A percentile compares a stretch with the other conserved stretches of the same genome.
These are phyloP conservation scores for Balaenoptera acutorostrata DNA, from an alignment of 2,113 vertebrate genomes.

Conservation along the genomic window DNA sequence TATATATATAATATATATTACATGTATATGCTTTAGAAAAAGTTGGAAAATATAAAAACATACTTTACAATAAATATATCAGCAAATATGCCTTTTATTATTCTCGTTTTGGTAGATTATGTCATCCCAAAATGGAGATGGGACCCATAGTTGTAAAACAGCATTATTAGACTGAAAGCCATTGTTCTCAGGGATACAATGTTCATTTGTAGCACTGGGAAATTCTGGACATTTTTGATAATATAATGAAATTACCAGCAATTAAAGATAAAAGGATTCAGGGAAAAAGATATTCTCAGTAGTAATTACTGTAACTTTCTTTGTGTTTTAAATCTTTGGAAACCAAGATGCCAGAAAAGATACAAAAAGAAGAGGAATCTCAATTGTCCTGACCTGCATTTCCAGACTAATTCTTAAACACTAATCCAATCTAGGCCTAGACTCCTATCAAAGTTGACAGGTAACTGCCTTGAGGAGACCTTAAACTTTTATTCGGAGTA, in stretches of 20 bases:
- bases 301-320: background rate
- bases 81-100: background rate
- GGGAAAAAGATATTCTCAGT: background rate
- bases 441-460: background rate
- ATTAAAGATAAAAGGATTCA: background rate
- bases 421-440: background rate
- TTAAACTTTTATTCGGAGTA: background rate
- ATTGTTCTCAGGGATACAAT: background rate
- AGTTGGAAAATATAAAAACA: background rate
- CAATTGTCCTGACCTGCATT: background rate
- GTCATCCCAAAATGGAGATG: background rate
- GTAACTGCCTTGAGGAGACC: background rate
- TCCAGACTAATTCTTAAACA: constrained; percentile 12
- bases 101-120: background rate
- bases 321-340: background rate
- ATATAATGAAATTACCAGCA: background rate
- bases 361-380: background rate
- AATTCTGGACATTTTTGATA: background rate
- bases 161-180: background rate
- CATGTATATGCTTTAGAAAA: background rate
- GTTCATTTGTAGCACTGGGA: background rate
- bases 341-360: background rate
- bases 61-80: background rate
- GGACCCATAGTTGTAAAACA: background rate
- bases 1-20: background rate